Evolutionary conservation across 2,113 vertebrate species (phyloP).

Genomic region (Cariama cristata): DNA sequence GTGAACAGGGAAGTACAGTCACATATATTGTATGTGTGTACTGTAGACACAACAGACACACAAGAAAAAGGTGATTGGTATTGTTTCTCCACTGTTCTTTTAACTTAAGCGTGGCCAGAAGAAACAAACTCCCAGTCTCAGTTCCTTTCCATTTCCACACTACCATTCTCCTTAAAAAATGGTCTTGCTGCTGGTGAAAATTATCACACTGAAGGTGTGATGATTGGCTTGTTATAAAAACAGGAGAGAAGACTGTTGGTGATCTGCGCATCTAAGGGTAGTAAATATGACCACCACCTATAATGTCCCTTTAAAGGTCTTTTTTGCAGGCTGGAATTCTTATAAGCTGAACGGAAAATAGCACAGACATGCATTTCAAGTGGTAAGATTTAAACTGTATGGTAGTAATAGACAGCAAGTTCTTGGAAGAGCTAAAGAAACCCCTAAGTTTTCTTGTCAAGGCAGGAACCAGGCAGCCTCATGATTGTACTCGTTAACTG

Average conservation of each 20-base stretch:
- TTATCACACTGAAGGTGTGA: background rate
- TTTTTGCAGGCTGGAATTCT: background rate
- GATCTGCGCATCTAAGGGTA: background rate
- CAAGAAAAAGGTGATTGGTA: background rate
- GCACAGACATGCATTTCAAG: background rate
- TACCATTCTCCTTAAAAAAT: background rate
- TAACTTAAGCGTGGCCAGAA: background rate
- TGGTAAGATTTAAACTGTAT: background rate
- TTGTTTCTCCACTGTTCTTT: background rate
- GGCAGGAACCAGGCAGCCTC: background rate
- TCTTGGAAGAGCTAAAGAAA: background rate
- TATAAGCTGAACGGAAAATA: background rate
- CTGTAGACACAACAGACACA: background rate
- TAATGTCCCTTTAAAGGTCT: background rate
- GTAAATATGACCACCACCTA: background rate
- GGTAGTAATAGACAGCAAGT: background rate
- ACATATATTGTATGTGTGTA: accelerated
- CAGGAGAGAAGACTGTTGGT: background rate
- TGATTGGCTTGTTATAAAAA: background rate
- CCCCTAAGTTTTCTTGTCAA: background rate
- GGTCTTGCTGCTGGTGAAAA: background rate
- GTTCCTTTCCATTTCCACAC: background rate
- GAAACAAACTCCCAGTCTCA: background rate
- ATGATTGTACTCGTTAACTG: background rate
- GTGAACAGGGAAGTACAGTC: background rate